Percentiles rank a stretch among this genome's conserved stretches.
Conservation (phyloP, 2,113 vertebrate species). For the Ctenomys sociabilis region DNA sequence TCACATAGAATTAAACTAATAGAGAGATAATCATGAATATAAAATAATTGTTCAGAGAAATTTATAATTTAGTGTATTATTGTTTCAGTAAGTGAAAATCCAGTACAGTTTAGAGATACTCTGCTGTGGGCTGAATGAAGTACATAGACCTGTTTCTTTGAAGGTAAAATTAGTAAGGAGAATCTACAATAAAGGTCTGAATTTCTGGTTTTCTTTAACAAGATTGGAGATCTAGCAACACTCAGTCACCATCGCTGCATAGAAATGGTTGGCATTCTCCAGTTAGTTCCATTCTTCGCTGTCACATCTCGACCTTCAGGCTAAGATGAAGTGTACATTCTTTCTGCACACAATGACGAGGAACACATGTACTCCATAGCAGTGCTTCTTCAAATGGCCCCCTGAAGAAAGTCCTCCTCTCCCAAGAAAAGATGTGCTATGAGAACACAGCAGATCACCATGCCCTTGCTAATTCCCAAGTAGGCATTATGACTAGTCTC, state of each 20-base stretch:
- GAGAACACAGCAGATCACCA: background rate
- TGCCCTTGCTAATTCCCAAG: background rate
- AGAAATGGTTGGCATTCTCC: background rate
- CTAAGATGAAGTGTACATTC: background rate
- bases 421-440: background rate
- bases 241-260: background rate
- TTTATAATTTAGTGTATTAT: background rate
- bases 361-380: background rate
- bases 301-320: no score
- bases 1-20: conserved; percentile 30
- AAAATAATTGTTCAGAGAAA: conserved; percentile 27
- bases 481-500: background rate
- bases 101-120: background rate
- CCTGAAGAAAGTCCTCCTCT: background rate
- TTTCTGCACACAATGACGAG: background rate
- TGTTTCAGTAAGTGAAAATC: conserved; percentile 14
- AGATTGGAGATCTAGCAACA: background rate
- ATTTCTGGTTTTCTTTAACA: conserved; percentile 51
- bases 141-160: background rate
- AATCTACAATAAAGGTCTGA: conserved; percentile 15
- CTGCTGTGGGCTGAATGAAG: background rate
- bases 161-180: conserved; percentile 35
- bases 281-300: background rate
- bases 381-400: background rate
- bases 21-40: background rate